Percentiles rank a stretch among this genome's conserved stretches.
Conservation (phyloP, 2,797 vertebrate species). For the Urophycis tenuis region DNA sequence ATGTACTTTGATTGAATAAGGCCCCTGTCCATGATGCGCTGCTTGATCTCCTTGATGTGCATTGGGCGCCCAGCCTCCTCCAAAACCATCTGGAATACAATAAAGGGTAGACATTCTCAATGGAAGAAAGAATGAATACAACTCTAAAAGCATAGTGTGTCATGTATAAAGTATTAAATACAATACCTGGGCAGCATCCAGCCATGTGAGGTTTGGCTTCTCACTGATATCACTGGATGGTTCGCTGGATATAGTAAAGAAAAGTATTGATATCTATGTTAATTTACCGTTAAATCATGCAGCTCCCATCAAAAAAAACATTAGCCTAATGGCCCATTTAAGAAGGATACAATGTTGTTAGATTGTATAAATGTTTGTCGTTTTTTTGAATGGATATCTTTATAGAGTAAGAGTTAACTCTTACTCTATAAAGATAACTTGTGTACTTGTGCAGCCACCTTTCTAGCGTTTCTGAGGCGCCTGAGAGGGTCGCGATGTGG, state of each 20-base stretch:
- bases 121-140: background rate
- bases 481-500: conserved; percentile 70
- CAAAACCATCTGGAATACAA: conserved; percentile 69
- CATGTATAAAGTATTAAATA: background rate
- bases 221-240: conserved; percentile 70
- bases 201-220: conserved; percentile 80
- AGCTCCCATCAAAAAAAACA: background rate
- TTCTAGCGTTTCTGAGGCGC: conserved; percentile 67
- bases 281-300: background rate
- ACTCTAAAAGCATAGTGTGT: background rate
- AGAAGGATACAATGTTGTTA: background rate
- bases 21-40: conserved; percentile 75
- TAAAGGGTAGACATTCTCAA: background rate
- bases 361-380: too few species aligned
- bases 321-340: background rate
- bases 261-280: background rate
- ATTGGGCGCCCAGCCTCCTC: conserved; percentile 76
- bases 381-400: too few species aligned
- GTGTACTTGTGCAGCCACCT: conserved; percentile 49
- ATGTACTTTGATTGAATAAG: conserved; percentile 77
- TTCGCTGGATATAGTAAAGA: conserved; percentile 53
- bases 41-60: conserved; percentile 83
- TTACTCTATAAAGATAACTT: background rate
- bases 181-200: conserved; percentile 76
- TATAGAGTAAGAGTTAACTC: background rate